Base-by-base conservation (phyloP, 2,113 vertebrate species). In the Octodon degus region DNA sequence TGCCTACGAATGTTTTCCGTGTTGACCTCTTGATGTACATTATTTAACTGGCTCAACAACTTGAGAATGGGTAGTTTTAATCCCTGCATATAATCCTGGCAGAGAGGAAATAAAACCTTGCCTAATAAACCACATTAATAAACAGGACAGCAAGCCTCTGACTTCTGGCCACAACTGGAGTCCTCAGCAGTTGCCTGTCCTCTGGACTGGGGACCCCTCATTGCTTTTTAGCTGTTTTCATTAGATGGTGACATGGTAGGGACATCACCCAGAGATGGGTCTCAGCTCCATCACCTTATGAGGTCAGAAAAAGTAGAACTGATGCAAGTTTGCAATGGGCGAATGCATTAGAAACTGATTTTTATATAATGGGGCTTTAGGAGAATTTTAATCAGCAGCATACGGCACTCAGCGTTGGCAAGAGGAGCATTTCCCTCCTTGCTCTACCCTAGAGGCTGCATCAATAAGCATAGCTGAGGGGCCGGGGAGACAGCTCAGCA, bases 301-400 rank as follows among this genome's bases (percentile, higher is more conserved):
- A 90, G 19, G 40, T 80, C 63, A 92, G 74, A 90, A 68, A 58
- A 86, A 12, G 7, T 81, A 84, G 47, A n/a, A 27, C 3, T 92
- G 43, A 84, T 62, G 24, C 30, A 85, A 85, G 80, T 84, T 47
- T 91, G 37, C 34, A 88, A 55, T 37, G n/a, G 67, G 32, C 55
- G 34, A 58, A 83, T 12, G 67, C 60, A n/a, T 53, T 34, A 92
- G 85, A 92, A 95, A 96, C 50, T 86, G 9, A 70, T 43, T 86
- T 86, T 70, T 67, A 14, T 62, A 58, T 50, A 87, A 84, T 14
- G 55, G 63, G 68, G 55, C 37, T 74, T 81, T 34, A 50, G 32
- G 40, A 95, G 37, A 72, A 84, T 72, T 86, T 27, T 24, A 91
- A 83, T 76, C 85, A 43, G 77, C 22, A 88, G 87, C 63, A 84